phyloP scores from a whole-genome alignment of 2,113 vertebrate genomes.

The Salvelinus namaycush region DNA sequence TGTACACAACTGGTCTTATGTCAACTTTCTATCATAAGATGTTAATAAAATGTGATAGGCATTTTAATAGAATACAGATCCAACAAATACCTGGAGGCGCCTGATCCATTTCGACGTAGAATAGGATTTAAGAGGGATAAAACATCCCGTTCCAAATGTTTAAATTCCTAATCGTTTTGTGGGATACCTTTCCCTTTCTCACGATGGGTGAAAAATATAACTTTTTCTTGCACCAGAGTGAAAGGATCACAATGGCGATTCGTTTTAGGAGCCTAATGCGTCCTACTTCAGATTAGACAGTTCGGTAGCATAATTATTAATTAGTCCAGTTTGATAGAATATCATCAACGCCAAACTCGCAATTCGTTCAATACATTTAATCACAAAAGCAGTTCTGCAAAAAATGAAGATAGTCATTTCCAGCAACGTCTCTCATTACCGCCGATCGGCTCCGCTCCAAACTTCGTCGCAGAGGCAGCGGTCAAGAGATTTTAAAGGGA shows the following conservation, averaged over 20 bases:
- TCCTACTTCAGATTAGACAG: background rate
- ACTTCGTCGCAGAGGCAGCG: constrained; percentile 54
- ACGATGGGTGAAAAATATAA: constrained; percentile 15
- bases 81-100: constrained; percentile 65
- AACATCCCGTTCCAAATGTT: constrained; percentile 65
- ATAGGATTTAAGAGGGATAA: constrained; percentile 69
- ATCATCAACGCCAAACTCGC: constrained; percentile 28
- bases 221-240: constrained; percentile 20
- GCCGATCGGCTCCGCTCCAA: constrained; percentile 26
- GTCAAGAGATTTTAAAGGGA: constrained; percentile 69
- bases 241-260: background rate
- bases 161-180: constrained; percentile 48
- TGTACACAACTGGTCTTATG: constrained; percentile 27
- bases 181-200: constrained; percentile 19
- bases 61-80: constrained; percentile 33
- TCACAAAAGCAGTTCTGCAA: constrained; percentile 29
- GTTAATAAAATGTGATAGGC: background rate
- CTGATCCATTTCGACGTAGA: constrained; percentile 76
- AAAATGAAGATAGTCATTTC: constrained; percentile 20
- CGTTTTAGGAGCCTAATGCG: background rate
- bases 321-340: constrained; percentile 25
- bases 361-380: background rate
- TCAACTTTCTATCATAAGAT: constrained; percentile 15
- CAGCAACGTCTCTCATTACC: background rate
- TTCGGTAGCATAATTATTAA: constrained; percentile 19